A percentile compares a stretch with the other conserved stretches of the same genome.
Evolutionary conservation across 2,797 vertebrate genomes (phyloP).

Genomic region (Neoniphon sammara): DNA sequence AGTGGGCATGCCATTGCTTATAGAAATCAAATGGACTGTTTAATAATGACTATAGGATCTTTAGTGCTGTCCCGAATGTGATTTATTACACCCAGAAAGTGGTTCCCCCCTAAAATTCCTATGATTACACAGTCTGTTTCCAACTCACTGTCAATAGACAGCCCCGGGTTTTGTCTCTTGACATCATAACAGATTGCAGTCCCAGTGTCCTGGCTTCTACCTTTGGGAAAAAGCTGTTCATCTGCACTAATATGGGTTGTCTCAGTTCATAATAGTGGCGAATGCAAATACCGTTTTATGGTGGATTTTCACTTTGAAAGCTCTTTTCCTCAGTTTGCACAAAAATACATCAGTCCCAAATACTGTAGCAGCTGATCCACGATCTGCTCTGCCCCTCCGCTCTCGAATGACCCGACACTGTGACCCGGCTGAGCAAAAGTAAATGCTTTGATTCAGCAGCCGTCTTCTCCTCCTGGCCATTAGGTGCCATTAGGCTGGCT

Average conservation of each 20-base stretch:
- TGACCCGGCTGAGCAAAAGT: constrained; percentile 39
- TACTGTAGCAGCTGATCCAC: not conserved
- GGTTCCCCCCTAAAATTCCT: not conserved
- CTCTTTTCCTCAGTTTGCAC: constrained; percentile 6
- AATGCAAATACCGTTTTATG: not conserved
- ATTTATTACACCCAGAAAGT: no score
- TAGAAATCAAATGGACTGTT: not conserved
- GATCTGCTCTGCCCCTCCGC: constrained; percentile 33
- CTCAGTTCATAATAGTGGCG: not conserved
- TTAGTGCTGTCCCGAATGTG: no score
- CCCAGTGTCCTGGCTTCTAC: not conserved
- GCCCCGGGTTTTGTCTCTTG: not conserved
- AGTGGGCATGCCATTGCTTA: not conserved
- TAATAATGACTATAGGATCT: not conserved
- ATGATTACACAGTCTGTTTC: not conserved
- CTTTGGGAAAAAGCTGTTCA: constrained; percentile 1
- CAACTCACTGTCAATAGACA: not conserved
- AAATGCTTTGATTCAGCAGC: constrained; percentile 35
- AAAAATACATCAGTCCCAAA: constrained; percentile 9
- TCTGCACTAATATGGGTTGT: not conserved
- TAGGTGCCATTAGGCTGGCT: constrained; percentile 26
- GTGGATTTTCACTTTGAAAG: not conserved
- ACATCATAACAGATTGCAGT: not conserved
- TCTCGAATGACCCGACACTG: constrained; percentile 49
- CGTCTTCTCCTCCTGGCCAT: constrained; percentile 27